A percentile compares a stretch with the other conserved stretches of the same genome.
Evolutionary conservation across 2,888 invertebrate genomes (phyloP).

Genomic region (Dicycla oo): DNA sequence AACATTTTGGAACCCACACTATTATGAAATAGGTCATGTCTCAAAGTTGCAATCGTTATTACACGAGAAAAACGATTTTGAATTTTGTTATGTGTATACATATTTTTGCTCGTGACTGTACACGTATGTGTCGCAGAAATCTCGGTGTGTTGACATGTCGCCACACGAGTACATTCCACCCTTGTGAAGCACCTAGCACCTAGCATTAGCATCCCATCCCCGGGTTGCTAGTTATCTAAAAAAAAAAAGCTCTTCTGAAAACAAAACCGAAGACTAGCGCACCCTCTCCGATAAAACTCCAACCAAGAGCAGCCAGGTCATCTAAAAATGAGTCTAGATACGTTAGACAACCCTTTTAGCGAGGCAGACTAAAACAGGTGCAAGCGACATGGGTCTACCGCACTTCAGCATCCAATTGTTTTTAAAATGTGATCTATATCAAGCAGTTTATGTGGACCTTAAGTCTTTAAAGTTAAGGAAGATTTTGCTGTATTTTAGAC

Average conservation of each 20-base stretch:
- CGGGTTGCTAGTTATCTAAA: background rate
- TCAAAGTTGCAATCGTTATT: no score
- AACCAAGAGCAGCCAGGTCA: slow-evolving; percentile 29
- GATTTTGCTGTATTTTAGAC: slow-evolving; percentile 9
- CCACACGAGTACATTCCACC: background rate
- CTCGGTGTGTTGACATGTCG: background rate
- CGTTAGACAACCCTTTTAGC: slow-evolving; percentile 51
- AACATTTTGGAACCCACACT: no score
- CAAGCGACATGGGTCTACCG: slow-evolving; percentile 49
- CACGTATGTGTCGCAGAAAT: background rate
- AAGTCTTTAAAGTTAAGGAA: background rate
- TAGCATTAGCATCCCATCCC: no score
- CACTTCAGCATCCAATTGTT: slow-evolving; percentile 51
- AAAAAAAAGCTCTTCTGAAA: background rate
- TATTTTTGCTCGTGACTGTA: no score
- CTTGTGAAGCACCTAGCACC: no score
- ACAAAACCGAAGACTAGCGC: background rate
- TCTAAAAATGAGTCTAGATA: slow-evolving; percentile 26
- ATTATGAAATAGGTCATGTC: no score
- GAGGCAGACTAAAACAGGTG: slow-evolving; percentile 52
- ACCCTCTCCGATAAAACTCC: slow-evolving; percentile 14
- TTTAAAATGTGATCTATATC: slow-evolving; percentile 15
- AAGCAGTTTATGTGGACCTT: slow-evolving; percentile 19
- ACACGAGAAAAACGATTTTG: no score
- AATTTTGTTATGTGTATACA: no score